These are phyloP conservation scores for Trichogramma evanescens DNA, from an alignment of 2,888 invertebrate species.

Conservation along the genomic window DNA sequence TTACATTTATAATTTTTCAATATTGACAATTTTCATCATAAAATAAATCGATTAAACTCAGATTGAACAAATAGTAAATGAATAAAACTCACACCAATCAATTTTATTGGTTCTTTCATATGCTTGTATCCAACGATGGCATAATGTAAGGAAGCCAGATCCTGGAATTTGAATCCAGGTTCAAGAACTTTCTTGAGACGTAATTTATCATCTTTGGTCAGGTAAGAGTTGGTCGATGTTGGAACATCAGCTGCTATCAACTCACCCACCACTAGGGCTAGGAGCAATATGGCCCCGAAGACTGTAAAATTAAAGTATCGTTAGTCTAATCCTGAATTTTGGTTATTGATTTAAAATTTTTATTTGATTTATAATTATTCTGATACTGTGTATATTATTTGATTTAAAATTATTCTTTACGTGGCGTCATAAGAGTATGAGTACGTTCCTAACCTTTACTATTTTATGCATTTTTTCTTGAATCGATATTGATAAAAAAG, in stretches of 20 bases:
- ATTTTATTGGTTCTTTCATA: conserved; percentile 57
- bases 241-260: conserved; percentile 27
- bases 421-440: too few relatives aligned
- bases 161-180: conserved; percentile 45
- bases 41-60: background rate
- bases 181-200: conserved; percentile 39
- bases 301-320: conserved; percentile 22
- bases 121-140: conserved; percentile 66
- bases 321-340: background rate
- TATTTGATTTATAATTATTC: too few relatives aligned
- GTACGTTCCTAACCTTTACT: too few relatives aligned
- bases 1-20: conserved; percentile 32
- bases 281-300: conserved; percentile 23
- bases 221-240: conserved; percentile 40
- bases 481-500: too few relatives aligned
- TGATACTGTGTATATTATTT: too few relatives aligned
- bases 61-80: background rate
- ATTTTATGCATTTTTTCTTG: too few relatives aligned
- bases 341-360: too few relatives aligned
- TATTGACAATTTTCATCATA: conserved; percentile 9
- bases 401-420: too few relatives aligned
- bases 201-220: conserved; percentile 36
- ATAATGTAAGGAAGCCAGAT: conserved; percentile 64
- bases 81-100: conserved; percentile 49
- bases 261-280: conserved; percentile 14